These are phyloP conservation scores for Anas acuta DNA, from an alignment of 2,797 vertebrate species.

Conservation along the genomic window DNA sequence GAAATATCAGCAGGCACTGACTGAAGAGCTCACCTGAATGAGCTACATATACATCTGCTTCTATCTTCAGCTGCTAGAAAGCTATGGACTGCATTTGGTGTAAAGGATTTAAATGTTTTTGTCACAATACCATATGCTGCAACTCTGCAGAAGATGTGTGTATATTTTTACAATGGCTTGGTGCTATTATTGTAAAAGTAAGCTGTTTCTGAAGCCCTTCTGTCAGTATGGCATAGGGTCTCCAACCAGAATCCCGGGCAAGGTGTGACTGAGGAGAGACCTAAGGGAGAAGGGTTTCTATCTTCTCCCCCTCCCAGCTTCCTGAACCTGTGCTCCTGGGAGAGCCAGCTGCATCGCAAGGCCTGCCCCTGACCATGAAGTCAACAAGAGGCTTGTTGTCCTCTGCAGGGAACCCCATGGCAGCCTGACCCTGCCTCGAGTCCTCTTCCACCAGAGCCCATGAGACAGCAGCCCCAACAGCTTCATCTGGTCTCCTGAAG, in stretches of 20 bases:
- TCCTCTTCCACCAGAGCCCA: neutral
- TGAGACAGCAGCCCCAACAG: neutral
- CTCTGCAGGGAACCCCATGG: neutral
- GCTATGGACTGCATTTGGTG: neutral
- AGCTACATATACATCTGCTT: neutral
- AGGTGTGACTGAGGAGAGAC: neutral
- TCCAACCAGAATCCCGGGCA: neutral
- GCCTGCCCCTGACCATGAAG: rapidly evolving
- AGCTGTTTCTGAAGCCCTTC: neutral
- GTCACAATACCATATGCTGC: neutral
- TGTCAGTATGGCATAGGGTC: neutral
- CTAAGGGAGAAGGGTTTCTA: neutral
- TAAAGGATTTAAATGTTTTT: neutral
- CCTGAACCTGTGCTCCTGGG: neutral
- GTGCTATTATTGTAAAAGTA: neutral
- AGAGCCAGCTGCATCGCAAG: neutral
- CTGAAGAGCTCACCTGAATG: neutral
- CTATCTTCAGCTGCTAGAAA: neutral
- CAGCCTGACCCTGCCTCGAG: neutral
- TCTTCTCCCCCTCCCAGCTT: neutral
- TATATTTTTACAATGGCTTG: neutral
- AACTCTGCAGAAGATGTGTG: neutral
- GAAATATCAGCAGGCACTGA: neutral
- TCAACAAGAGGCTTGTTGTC: neutral
- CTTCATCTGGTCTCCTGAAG: neutral